Conservation (phyloP, 2,888 invertebrate species). For the Lasioglossum leucozonium region DNA sequence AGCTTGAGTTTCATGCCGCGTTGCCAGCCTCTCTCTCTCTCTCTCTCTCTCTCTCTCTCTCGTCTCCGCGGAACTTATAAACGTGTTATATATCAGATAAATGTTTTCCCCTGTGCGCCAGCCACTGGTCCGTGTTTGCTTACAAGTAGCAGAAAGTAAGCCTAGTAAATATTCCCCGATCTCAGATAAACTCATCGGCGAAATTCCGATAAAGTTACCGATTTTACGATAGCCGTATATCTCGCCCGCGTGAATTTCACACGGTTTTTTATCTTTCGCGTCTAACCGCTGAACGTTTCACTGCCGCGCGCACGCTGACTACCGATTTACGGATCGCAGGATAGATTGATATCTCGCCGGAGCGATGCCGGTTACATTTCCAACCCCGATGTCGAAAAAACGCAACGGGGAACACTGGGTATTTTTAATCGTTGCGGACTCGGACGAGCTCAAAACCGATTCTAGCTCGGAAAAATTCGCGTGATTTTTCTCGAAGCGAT, state of each 20-base stretch:
- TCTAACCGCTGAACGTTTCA: background rate
- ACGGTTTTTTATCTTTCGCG: constrained; percentile 42
- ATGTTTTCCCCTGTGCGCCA: constrained; percentile 60
- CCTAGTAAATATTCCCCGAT: constrained; percentile 65
- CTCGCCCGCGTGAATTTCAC: constrained; percentile 19
- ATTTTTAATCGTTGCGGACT: background rate
- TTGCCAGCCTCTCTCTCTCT: background rate
- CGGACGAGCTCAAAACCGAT: background rate
- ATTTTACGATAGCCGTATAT: constrained; percentile 31
- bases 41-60: constrained; percentile 41
- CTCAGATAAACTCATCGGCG: constrained; percentile 66
- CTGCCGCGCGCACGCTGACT: background rate
- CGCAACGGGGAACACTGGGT: constrained; percentile 53
- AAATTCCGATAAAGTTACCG: constrained; percentile 48
- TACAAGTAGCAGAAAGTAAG: constrained; percentile 68
- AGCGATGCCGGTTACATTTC: background rate
- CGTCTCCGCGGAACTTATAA: constrained; percentile 66
- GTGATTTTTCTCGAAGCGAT: background rate
- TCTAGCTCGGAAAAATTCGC: background rate
- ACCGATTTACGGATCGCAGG: background rate
- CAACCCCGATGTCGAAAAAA: background rate
- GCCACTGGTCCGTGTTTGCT: constrained; percentile 58
- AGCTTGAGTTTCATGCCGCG: constrained; percentile 69
- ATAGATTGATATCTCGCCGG: constrained; percentile 11
- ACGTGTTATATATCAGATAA: constrained; percentile 73